These are phyloP conservation scores for Pan paniscus DNA, from an alignment of 2,113 vertebrate genomes.

Conservation along the genomic window DNA sequence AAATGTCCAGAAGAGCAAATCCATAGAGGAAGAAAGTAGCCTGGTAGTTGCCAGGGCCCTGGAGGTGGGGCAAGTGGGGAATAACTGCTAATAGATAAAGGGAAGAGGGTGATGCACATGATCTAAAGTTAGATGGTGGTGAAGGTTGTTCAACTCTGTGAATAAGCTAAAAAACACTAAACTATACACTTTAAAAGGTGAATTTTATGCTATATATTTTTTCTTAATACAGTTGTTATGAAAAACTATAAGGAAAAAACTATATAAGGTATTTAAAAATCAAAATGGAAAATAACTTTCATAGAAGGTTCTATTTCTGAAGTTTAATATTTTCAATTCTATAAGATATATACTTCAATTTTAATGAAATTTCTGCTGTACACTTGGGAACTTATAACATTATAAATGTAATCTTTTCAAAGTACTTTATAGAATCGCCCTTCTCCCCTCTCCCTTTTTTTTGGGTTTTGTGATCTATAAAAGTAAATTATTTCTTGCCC, in stretches of 20 bases:
- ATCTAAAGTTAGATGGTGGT: neutral
- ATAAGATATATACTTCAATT: neutral
- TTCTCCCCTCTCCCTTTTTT: rapidly evolving
- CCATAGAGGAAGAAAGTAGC: neutral
- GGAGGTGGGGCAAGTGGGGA: neutral
- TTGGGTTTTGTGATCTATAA: neutral
- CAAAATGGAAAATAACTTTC: neutral
- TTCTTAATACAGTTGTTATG: neutral
- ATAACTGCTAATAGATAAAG: neutral
- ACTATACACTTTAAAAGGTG: neutral
- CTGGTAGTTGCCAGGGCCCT: neutral
- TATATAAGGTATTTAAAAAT: neutral
- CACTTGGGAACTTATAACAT: neutral
- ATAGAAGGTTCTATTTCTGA: neutral
- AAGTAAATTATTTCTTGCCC: neutral
- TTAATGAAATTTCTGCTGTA: constrained; percentile 1
- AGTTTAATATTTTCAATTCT: neutral
- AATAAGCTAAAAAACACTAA: neutral
- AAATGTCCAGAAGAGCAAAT: neutral
- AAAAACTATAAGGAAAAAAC: neutral
- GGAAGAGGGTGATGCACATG: neutral
- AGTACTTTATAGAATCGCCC: neutral
- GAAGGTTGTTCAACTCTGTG: neutral
- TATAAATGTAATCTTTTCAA: neutral
- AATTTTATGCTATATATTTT: neutral